phyloP scores from a whole-genome alignment of 2,888 invertebrate genomes.

The Aphidius colemani region DNA sequence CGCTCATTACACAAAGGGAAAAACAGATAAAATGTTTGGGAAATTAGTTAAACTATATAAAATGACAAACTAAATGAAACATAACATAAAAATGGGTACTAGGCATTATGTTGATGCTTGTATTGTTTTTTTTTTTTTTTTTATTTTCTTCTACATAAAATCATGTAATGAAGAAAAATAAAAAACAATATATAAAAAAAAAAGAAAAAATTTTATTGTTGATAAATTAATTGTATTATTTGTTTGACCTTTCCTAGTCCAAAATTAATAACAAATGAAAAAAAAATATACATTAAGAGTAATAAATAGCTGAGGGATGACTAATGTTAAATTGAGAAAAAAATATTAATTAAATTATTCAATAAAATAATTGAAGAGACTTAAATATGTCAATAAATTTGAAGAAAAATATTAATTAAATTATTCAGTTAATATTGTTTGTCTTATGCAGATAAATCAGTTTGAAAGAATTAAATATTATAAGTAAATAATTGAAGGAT shows the following conservation, averaged over 20 bases:
- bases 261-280: background rate
- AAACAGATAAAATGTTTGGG: constrained; percentile 6
- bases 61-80: no score
- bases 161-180: background rate
- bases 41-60: constrained; percentile 20
- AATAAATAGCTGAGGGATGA: background rate
- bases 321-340: background rate
- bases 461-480: constrained; percentile 18
- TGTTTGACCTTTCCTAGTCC: constrained; percentile 1
- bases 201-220: background rate
- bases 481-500: constrained; percentile 20
- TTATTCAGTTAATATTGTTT: no score
- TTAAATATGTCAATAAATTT: no score
- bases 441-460: no score
- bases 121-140: background rate
- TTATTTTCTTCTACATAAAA: no score
- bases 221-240: constrained; percentile 10
- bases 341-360: background rate
- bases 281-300: background rate
- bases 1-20: background rate
- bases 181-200: constrained; percentile 6
- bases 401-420: no score
- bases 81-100: no score
- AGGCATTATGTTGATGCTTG: no score
- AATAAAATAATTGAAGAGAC: background rate